Evolutionary conservation across 1,140 invertebrate species (phyloP).

Genomic region (Babylonia areolata): DNA sequence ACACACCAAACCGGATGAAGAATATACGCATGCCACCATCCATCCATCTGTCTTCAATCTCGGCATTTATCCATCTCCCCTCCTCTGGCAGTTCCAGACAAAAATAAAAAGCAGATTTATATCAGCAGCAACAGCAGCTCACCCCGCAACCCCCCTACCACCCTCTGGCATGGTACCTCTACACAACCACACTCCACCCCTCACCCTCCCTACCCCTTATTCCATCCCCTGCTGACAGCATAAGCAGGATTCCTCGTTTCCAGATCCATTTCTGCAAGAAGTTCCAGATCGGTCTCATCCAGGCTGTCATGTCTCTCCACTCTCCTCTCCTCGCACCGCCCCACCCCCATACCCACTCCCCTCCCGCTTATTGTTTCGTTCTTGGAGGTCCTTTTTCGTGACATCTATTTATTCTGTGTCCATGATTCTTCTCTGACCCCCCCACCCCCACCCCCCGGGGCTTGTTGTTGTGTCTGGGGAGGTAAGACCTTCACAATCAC

Average conservation of each 20-base stretch:
- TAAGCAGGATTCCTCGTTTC: neutral
- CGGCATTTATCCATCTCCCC: too few relatives aligned
- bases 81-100: neutral
- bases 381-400: neutral
- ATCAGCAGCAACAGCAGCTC: neutral
- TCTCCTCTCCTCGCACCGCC: neutral
- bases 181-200: too few relatives aligned
- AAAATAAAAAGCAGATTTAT: constrained; percentile 6
- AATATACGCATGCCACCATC: too few relatives aligned
- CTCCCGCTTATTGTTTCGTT: neutral
- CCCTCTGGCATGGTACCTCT: too few relatives aligned
- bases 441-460: neutral
- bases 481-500: too few relatives aligned
- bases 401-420: neutral
- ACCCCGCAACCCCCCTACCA: too few relatives aligned
- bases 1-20: too few relatives aligned
- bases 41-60: too few relatives aligned
- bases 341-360: neutral
- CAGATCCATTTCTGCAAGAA: neutral
- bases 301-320: neutral
- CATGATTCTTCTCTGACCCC: neutral
- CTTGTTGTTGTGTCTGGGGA: too few relatives aligned
- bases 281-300: neutral
- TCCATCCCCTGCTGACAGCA: too few relatives aligned
- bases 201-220: too few relatives aligned